Percentiles rank a stretch among this genome's conserved stretches.
Evolutionary conservation across 2,113 vertebrate species (phyloP).

Genomic region (Boulengerochromis microlepis): DNA sequence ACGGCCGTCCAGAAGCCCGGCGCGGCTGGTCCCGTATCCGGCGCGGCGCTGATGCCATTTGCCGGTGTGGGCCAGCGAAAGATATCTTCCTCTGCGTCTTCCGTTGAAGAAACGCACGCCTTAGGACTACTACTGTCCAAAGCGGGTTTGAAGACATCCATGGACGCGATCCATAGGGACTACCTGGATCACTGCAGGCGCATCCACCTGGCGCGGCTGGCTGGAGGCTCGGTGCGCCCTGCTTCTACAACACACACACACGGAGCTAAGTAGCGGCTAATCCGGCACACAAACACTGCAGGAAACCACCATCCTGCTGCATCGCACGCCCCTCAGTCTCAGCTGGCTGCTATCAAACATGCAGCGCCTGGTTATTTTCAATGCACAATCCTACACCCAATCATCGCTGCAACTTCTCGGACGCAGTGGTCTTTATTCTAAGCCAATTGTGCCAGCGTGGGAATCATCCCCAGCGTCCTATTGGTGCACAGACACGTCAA

Average conservation of each 20-base stretch:
- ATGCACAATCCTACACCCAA: constrained; percentile 1
- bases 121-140: constrained; percentile 59
- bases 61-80: constrained; percentile 58
- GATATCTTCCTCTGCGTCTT: constrained; percentile 52
- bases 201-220: constrained; percentile 64
- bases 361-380: not conserved
- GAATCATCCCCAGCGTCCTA: constrained; percentile 18
- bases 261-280: constrained; percentile 39
- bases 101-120: constrained; percentile 30
- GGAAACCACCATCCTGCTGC: constrained; percentile 11
- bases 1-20: constrained; percentile 85
- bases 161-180: constrained; percentile 75
- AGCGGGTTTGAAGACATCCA: constrained; percentile 73
- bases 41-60: constrained; percentile 19
- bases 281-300: constrained; percentile 24
- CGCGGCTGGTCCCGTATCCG: constrained; percentile 12
- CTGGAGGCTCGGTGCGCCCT: constrained; percentile 19
- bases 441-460: constrained; percentile 38
- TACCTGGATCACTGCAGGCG: constrained; percentile 63
- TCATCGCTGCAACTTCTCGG: not conserved
- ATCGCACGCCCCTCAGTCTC: not conserved
- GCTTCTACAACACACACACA: not conserved
- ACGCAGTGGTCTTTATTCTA: not conserved
- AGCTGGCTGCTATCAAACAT: not conserved
- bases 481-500: constrained; percentile 45